These are phyloP conservation scores for Embidobia sp. DNA, from an alignment of 2,888 invertebrate genomes.

Conservation along the genomic window DNA sequence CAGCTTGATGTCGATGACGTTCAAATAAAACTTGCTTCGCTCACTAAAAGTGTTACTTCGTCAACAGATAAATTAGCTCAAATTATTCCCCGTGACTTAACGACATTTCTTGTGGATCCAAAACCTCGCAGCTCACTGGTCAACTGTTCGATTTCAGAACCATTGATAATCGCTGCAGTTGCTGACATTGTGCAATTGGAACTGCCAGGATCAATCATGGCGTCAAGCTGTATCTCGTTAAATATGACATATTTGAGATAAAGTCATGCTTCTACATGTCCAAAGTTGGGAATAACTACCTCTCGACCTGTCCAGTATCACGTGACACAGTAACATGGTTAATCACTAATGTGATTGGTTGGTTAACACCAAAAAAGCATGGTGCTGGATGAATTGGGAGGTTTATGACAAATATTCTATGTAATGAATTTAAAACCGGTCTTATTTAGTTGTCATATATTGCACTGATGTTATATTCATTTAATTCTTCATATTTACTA, in stretches of 20 bases:
- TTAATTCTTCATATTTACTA: too few species aligned
- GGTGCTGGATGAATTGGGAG: too few species aligned
- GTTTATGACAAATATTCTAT: too few species aligned
- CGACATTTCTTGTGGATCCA: slow-evolving; percentile 10
- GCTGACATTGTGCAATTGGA: slow-evolving; percentile 63
- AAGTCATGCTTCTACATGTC: too few species aligned
- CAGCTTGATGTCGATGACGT: not conserved
- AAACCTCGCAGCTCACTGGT: slow-evolving; percentile 42
- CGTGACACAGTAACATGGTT: too few species aligned
- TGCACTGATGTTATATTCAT: too few species aligned
- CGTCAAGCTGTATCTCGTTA: not conserved
- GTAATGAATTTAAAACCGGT: too few species aligned
- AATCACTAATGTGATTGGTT: too few species aligned
- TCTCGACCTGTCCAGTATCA: too few species aligned
- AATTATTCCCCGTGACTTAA: not conserved
- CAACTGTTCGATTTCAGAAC: not conserved
- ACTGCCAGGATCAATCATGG: slow-evolving; percentile 63
- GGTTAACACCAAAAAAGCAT: too few species aligned
- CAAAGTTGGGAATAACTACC: too few species aligned
- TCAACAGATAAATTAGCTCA: slow-evolving; percentile 11
- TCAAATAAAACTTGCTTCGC: not conserved
- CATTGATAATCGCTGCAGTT: slow-evolving; percentile 25
- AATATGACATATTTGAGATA: slow-evolving; percentile 1
- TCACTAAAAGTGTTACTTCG: slow-evolving; percentile 10
- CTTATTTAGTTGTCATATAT: too few species aligned